Evolutionary conservation across 2,888 invertebrate genomes (phyloP).

Genomic region (Eupithecia vulgata): DNA sequence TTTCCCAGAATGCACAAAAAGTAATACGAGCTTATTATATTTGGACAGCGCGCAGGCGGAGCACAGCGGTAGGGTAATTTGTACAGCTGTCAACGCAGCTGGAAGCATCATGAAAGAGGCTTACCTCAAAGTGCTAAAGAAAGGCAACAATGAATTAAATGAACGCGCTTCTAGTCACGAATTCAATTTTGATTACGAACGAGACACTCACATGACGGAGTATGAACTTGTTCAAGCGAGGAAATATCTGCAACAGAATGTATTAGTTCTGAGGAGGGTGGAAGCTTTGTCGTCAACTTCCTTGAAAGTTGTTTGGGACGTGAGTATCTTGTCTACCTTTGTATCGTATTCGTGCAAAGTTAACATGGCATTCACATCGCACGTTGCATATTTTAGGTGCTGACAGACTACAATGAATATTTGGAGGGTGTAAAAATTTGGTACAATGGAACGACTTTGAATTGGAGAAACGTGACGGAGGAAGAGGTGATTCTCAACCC

Average conservation of each 20-base stretch:
- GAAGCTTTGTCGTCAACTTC: constrained; percentile 89
- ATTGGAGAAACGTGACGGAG: constrained; percentile 73
- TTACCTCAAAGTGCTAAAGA: constrained; percentile 76
- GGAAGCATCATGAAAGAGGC: constrained; percentile 81
- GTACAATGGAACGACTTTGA: constrained; percentile 77
- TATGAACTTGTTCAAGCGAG: constrained; percentile 91
- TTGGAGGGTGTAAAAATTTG: constrained; percentile 89
- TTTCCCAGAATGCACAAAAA: constrained; percentile 80
- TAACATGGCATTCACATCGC: constrained; percentile 31
- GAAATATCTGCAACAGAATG: constrained; percentile 90
- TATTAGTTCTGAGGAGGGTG: constrained; percentile 88
- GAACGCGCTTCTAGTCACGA: constrained; percentile 65
- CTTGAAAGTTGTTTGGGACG: constrained; percentile 92
- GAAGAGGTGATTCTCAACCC: constrained; percentile 67
- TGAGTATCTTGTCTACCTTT: constrained; percentile 70
- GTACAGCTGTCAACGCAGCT: constrained; percentile 79
- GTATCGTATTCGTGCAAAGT: constrained; percentile 30
- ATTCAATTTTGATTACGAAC: constrained; percentile 67
- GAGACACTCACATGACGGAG: constrained; percentile 84
- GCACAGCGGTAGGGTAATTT: constrained; percentile 79
- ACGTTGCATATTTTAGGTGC: constrained; percentile 64
- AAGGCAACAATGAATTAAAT: constrained; percentile 72
- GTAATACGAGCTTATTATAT: constrained; percentile 78
- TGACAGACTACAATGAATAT: constrained; percentile 82
- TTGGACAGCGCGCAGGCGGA: constrained; percentile 75